These are phyloP conservation scores for Epicauta chinensis DNA, from an alignment of 1,140 invertebrate species.

Conservation along the genomic window DNA sequence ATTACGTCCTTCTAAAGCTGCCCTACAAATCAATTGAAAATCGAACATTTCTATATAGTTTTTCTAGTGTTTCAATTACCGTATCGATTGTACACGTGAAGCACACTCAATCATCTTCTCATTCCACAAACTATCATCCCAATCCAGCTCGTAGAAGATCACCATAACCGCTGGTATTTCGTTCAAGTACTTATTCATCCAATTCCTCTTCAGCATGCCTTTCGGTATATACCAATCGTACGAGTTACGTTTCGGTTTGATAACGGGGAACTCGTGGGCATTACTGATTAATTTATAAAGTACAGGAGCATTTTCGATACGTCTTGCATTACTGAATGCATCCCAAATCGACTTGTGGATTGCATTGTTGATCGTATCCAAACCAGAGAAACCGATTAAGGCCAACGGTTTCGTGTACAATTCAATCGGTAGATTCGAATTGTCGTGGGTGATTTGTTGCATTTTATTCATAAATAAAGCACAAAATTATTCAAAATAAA, in stretches of 20 bases:
- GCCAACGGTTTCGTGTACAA: slow-evolving; percentile 73
- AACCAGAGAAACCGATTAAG: slow-evolving; percentile 76
- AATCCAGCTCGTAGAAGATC: slow-evolving; percentile 94
- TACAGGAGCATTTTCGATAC: slow-evolving; percentile 73
- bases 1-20: slow-evolving; percentile 65
- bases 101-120: slow-evolving; percentile 92
- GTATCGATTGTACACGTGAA: slow-evolving; percentile 69
- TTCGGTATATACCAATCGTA: slow-evolving; percentile 96
- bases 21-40: slow-evolving; percentile 22
- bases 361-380: slow-evolving; percentile 78
- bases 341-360: slow-evolving; percentile 90
- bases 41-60: too few relatives aligned
- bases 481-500: background rate
- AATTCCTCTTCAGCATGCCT: slow-evolving; percentile 91
- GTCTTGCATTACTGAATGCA: slow-evolving; percentile 75
- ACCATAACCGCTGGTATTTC: slow-evolving; percentile 88
- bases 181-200: slow-evolving; percentile 91
- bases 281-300: slow-evolving; percentile 74
- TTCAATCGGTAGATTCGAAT: slow-evolving; percentile 62
- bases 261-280: slow-evolving; percentile 79
- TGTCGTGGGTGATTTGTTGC: slow-evolving; percentile 18
- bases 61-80: too few relatives aligned
- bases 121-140: slow-evolving; percentile 90
- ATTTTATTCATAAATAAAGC: slow-evolving; percentile 2
- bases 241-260: slow-evolving; percentile 84